Evolutionary conservation across 1,140 invertebrate species (phyloP), one percentile per base, ranked within the genome.

Genomic region (Pogonomyrmex californicus): DNA sequence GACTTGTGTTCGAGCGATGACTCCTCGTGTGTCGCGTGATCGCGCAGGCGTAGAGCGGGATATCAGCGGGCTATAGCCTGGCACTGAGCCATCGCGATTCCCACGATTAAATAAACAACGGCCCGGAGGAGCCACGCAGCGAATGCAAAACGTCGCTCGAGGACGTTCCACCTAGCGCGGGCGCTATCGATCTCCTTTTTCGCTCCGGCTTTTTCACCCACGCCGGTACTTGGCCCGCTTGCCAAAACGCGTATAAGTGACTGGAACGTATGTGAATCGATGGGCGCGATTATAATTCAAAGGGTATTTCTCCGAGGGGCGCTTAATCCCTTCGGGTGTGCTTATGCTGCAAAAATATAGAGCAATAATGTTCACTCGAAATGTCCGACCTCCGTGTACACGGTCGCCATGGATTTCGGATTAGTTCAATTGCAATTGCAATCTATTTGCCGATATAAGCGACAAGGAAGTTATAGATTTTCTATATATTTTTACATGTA

Each of bases 81-180:
- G 92, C 92, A 91, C 58, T 86, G 83, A 87, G 92, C 90, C 92
- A 92, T 91, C 89, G 91, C 89, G 88, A 88, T 91, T 79, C 88
- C 89, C 89, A 87, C 91, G 92, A 92, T 92, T 92, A 92, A 92
- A 92, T 92, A 92, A 92, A 92, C 91, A 92, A 92, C 91, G 86
- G 85, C 86, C 79, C 87, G 82, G 78, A 90, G 88, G 86, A 82
- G 47, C 56, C 23, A 87, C 86, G 86, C 90, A 88, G 82, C 78
- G 88, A 91, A 91, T 91, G 85, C 89, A 89, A 91, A 91, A 88
- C 86, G 88, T 87, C 75, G 82, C 86, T 86, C 88, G 87, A 86
- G 65, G 44, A 87, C 86, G 73, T 56, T 77, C 47, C 54, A 85
- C 82, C n/a, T 62, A 30, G 54, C 30, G 73, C 71, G 47, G 10